Evolutionary conservation across 1,140 invertebrate genomes (phyloP).

Genomic region (Dryas iulia): DNA sequence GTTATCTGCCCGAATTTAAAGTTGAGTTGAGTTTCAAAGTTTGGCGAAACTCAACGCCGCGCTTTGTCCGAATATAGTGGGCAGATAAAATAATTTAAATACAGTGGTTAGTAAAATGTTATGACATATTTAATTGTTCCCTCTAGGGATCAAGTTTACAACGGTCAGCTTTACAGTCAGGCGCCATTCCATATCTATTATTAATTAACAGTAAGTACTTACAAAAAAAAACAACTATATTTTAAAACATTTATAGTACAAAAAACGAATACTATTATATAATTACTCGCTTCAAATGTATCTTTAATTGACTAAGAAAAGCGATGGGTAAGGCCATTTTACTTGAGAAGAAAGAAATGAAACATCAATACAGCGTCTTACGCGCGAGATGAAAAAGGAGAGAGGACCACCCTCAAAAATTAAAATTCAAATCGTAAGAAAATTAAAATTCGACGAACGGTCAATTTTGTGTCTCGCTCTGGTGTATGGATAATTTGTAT

Average conservation of each 20-base stretch:
- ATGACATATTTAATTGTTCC: too few relatives aligned
- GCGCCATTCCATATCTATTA: too few relatives aligned
- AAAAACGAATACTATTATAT: constrained; percentile 5
- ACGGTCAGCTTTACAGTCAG: too few relatives aligned
- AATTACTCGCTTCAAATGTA: not conserved
- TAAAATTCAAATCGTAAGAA: constrained; percentile 79
- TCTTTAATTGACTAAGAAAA: not conserved
- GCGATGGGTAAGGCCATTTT: not conserved
- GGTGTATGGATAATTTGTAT: constrained; percentile 30
- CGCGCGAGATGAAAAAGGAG: constrained; percentile 36
- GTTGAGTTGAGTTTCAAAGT: too few relatives aligned
- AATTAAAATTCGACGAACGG: constrained; percentile 78
- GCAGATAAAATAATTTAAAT: too few relatives aligned
- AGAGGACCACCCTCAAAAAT: constrained; percentile 60
- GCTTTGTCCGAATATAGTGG: too few relatives aligned
- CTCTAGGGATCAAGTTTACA: too few relatives aligned
- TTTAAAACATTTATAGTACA: not conserved
- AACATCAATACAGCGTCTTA: constrained; percentile 13
- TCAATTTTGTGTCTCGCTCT: constrained; percentile 52
- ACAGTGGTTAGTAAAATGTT: too few relatives aligned
- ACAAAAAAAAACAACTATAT: not conserved
- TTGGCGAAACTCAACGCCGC: too few relatives aligned
- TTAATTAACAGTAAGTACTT: too few relatives aligned
- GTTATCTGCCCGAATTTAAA: too few relatives aligned
- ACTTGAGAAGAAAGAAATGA: not conserved